A percentile compares a stretch with the other conserved stretches of the same genome.
These are phyloP conservation scores for Phrynocephalus forsythii DNA, from an alignment of 2,797 vertebrate species.

Conservation along the genomic window DNA sequence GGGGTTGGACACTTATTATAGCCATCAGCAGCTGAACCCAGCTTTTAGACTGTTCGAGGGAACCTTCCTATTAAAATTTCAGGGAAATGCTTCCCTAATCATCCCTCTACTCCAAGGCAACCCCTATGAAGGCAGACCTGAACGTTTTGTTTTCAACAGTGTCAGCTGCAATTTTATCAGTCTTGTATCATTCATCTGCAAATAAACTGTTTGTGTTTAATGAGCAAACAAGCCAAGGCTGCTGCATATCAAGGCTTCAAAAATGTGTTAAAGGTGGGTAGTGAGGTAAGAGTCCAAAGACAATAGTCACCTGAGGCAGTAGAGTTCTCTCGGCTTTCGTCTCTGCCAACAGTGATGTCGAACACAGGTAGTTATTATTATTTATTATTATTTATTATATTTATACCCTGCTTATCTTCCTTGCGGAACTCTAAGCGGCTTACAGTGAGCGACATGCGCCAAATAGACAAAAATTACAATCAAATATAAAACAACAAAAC, in stretches of 20 bases:
- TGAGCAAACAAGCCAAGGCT: constrained; percentile 1
- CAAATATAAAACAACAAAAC: too few species aligned
- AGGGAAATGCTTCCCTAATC: too few species aligned
- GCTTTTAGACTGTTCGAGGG: too few species aligned
- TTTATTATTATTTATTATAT: too few species aligned
- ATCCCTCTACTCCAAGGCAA: too few species aligned
- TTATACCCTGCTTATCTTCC: too few species aligned
- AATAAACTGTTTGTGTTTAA: background rate
- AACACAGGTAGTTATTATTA: background rate
- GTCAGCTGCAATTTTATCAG: background rate
- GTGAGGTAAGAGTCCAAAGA: background rate
- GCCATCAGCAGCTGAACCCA: too few species aligned
- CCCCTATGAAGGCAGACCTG: too few species aligned
- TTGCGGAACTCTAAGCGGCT: too few species aligned
- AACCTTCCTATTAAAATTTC: too few species aligned
- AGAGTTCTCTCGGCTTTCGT: background rate
- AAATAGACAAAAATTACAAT: too few species aligned
- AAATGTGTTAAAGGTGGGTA: background rate
- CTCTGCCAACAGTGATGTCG: background rate
- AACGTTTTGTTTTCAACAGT: background rate
- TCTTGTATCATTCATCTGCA: background rate
- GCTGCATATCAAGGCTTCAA: background rate
- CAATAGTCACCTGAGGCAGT: background rate
- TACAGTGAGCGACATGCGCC: too few species aligned
- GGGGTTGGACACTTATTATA: background rate